These are phyloP conservation scores for Lanius ludovicianus DNA, from an alignment of 2,113 vertebrate genomes.

Conservation along the genomic window DNA sequence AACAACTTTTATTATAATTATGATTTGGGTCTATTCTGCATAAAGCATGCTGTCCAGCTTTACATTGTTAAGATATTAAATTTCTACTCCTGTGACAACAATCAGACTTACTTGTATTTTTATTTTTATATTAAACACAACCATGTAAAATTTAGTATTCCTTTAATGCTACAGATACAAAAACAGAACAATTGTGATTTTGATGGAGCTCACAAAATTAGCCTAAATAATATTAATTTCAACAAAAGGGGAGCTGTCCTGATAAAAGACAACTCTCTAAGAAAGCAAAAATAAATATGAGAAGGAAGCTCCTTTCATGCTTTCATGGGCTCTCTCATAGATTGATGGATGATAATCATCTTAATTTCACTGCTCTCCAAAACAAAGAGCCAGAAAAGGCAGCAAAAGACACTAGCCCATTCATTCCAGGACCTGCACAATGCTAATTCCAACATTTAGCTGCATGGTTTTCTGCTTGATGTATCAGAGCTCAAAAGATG, in stretches of 20 bases:
- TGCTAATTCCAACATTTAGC: conserved; percentile 99
- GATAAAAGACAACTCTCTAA: conserved; percentile 85
- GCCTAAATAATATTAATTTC: conserved; percentile 88
- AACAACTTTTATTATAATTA: conserved; percentile 1
- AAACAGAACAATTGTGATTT: conserved; percentile 78
- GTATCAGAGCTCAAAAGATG: conserved; percentile 99
- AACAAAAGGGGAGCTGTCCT: conserved; percentile 82
- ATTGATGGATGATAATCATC: conserved; percentile 94
- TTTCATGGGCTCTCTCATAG: conserved; percentile 88
- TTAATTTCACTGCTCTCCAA: conserved; percentile 93
- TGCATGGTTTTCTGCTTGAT: conserved; percentile 99
- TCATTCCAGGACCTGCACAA: conserved; percentile 95
- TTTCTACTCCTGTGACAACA: conserved; percentile 43
- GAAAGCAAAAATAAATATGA: conserved; percentile 89
- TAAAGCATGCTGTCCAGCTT: conserved; percentile 26
- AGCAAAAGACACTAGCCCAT: conserved; percentile 92
- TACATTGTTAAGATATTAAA: conserved; percentile 12
- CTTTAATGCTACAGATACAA: conserved; percentile 69
- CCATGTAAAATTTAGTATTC: conserved; percentile 52
- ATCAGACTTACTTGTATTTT: conserved; percentile 59
- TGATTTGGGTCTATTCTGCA: neutral
- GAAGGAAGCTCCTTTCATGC: conserved; percentile 83
- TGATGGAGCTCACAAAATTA: conserved; percentile 79
- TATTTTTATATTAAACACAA: conserved; percentile 64
- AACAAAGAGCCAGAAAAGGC: conserved; percentile 90